These are phyloP conservation scores for Armadillidium nasatum DNA, from an alignment of 1,140 invertebrate genomes.

Conservation along the genomic window DNA sequence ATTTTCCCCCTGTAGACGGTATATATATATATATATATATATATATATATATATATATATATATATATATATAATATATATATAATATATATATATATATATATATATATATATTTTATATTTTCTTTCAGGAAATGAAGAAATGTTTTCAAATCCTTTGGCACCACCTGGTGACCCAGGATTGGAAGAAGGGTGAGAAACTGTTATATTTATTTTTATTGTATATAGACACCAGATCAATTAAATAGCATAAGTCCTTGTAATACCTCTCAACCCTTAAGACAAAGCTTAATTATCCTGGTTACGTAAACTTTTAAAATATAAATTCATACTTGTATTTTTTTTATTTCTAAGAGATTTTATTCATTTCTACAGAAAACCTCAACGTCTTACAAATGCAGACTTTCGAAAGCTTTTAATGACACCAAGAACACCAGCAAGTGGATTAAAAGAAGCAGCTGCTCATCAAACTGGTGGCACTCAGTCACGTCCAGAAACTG, in stretches of 20 bases:
- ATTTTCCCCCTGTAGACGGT: too few species aligned
- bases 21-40: too few species aligned
- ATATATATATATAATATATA: too few species aligned
- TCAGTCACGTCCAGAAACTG: constrained; percentile 34
- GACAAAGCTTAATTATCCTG: background rate
- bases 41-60: too few species aligned
- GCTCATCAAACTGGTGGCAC: constrained; percentile 38
- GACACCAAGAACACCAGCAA: constrained; percentile 66
- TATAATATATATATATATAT: too few species aligned
- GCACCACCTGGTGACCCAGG: constrained; percentile 33
- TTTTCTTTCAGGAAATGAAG: constrained; percentile 32
- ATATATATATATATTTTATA: too few species aligned
- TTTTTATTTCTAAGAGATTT: background rate
- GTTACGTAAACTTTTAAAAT: background rate
- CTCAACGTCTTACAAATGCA: constrained; percentile 75
- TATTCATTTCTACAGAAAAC: constrained; percentile 30
- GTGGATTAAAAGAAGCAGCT: constrained; percentile 36
- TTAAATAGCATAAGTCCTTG: too few species aligned
- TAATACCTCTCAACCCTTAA: too few species aligned
- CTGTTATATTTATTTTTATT: background rate
- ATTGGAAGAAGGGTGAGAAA: constrained; percentile 33
- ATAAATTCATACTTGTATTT: background rate
- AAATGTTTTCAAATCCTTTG: constrained; percentile 37
- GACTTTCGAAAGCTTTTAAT: constrained; percentile 93
- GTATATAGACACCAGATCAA: too few species aligned